Evolutionary conservation across 2,888 invertebrate species (phyloP), one percentile per base, ranked within the genome.

Genomic region (Tortricodes alternella): DNA sequence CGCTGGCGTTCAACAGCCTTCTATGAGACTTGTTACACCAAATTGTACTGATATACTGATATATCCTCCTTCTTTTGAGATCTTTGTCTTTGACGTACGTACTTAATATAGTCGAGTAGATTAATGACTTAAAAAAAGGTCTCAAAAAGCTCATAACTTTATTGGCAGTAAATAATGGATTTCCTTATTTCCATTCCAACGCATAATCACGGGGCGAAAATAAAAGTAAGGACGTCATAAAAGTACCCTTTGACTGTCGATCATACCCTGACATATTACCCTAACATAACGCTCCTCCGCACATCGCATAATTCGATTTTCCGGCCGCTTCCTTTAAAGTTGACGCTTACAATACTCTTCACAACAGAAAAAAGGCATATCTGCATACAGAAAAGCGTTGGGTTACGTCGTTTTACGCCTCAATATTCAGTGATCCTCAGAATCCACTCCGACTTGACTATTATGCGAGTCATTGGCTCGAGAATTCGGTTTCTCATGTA

Each of bases 401-500:
- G n/a, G n/a, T 7, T 34, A 34, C 34, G 34, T 34, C 34, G 7
- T 34, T 34, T 6, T 13, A n/a, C n/a, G n/a, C n/a, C n/a, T n/a
- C n/a, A n/a, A n/a, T n/a, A n/a, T n/a, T n/a, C n/a, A n/a, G n/a
- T n/a, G n/a, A n/a, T n/a, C n/a, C n/a, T n/a, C 18, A 18, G 16
- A 74, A 80, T 81, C 78, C 76, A 78, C 72, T 78, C 68, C 66
- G 53, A 61, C 70, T 63, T 67, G 71, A 83, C 86, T 87, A 89
- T 89, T 85, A 88, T 81, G 71, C 87, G 78, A 80, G 61, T 70
- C 89, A 86, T 63, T 88, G 89, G 73, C 58, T 80, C 80, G 85
- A 63, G 76, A 84, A 80, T 78, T 79, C 74, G 73, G 75, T 82
- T 87, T 84, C 83, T 83, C 85, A 86, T 83, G 84, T 83, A 85